These are phyloP conservation scores for Lysandra bellargus DNA, from an alignment of 2,888 invertebrate species.

Conservation along the genomic window DNA sequence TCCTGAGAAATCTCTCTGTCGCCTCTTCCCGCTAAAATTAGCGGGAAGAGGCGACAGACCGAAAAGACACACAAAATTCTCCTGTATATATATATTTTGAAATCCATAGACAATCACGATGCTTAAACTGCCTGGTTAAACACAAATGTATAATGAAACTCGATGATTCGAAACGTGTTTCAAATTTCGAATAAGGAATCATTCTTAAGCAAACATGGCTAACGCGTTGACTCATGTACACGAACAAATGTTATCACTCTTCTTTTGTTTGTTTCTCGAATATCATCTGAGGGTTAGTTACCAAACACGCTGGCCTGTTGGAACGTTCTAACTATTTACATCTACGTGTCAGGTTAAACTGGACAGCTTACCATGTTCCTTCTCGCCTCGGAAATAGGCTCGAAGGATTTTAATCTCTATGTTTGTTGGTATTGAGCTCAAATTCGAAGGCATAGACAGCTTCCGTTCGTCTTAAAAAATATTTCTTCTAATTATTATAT, in stretches of 20 bases:
- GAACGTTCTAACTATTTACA: constrained; percentile 38
- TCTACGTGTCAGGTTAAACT: constrained; percentile 47
- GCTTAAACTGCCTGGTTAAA: neutral
- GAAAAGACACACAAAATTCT: too few species aligned
- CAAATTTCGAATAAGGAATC: constrained; percentile 55
- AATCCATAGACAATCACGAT: neutral
- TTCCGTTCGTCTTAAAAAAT: neutral
- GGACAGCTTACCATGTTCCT: constrained; percentile 49
- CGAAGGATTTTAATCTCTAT: neutral
- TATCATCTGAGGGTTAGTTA: constrained; percentile 58
- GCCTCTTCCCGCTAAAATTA: too few species aligned
- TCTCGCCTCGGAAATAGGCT: constrained; percentile 42
- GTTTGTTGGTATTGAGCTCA: neutral
- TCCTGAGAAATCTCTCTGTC: too few species aligned
- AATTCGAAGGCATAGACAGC: neutral
- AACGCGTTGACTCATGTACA: constrained; percentile 69
- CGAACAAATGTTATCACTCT: constrained; percentile 77
- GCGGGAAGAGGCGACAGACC: too few species aligned
- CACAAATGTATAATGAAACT: constrained; percentile 37
- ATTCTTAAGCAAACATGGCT: constrained; percentile 47
- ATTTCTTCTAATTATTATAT: neutral
- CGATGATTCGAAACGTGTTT: constrained; percentile 42
- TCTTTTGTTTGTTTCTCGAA: constrained; percentile 77
- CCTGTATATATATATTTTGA: too few species aligned
- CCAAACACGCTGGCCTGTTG: constrained; percentile 49